These are phyloP conservation scores for Apteryx owenii DNA, from an alignment of 2,113 vertebrate genomes.

Conservation along the genomic window DNA sequence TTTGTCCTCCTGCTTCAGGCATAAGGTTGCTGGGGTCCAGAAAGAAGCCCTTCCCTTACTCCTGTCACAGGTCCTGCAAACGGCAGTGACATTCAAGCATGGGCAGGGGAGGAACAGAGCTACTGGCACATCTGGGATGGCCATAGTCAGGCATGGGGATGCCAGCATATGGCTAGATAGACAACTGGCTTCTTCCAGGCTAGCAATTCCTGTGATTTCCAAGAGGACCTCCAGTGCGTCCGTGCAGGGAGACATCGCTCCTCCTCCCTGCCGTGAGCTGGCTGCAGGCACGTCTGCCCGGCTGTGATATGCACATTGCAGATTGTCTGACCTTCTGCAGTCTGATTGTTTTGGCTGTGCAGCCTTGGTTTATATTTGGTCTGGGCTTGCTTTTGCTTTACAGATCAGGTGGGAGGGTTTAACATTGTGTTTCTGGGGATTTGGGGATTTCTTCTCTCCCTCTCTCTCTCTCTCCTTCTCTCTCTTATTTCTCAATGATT, in stretches of 20 bases:
- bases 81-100: not conserved
- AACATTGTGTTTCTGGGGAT: conserved; percentile 59
- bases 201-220: not conserved
- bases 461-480: not conserved
- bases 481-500: conserved; percentile 60
- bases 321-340: conserved; percentile 72
- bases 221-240: not conserved
- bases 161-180: not conserved
- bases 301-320: not conserved
- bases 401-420: conserved; percentile 70
- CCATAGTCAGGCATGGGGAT: not conserved
- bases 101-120: not conserved
- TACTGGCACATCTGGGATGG: not conserved
- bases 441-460: conserved; percentile 47
- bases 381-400: conserved; percentile 59
- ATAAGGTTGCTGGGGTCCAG: not conserved
- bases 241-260: not conserved
- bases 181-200: not conserved
- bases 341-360: conserved; percentile 70
- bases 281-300: conserved; percentile 7
- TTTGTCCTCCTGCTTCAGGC: not conserved
- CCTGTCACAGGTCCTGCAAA: not conserved
- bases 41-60: not conserved
- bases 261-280: accelerated
- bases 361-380: conserved; percentile 74